These are phyloP conservation scores for Budorcas taxicolor DNA, from an alignment of 2,113 vertebrate genomes.

Conservation along the genomic window DNA sequence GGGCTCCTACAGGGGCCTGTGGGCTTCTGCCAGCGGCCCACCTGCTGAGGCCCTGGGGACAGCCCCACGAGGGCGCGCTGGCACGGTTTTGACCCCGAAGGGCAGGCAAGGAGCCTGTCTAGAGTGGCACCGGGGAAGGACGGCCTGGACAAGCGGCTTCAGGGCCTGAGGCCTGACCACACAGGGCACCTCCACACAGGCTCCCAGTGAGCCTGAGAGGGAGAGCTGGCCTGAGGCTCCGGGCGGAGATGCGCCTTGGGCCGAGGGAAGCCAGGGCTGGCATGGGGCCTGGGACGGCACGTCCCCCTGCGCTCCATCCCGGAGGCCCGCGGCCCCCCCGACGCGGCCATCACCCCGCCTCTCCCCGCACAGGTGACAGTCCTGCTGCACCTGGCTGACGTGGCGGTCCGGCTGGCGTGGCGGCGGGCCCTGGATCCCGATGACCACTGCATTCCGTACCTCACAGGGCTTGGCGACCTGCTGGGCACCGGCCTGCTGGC, in stretches of 20 bases:
- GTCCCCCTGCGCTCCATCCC: background rate
- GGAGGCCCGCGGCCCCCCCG: background rate
- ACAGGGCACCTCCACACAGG: background rate
- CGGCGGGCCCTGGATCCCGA: constrained; percentile 91
- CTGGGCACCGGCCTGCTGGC: constrained; percentile 93
- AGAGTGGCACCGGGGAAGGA: accelerated
- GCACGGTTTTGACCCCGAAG: accelerated
- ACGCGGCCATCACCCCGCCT: accelerated
- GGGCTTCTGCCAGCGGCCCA: background rate
- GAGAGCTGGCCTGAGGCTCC: background rate
- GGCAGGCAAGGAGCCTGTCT: background rate
- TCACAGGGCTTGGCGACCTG: constrained; percentile 95
- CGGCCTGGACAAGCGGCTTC: background rate
- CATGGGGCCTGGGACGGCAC: accelerated
- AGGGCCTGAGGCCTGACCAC: background rate
- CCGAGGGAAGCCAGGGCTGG: background rate
- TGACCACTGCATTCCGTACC: constrained; percentile 97
- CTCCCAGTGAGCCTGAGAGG: background rate
- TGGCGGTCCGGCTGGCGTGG: constrained; percentile 92
- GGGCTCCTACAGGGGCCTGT: background rate
- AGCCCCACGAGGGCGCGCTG: accelerated
- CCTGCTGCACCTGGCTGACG: constrained; percentile 91
- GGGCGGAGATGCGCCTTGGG: accelerated
- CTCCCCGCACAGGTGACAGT: constrained; percentile 83
- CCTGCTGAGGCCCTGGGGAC: background rate